Evolutionary conservation across 2,888 invertebrate species (phyloP), one percentile per base, ranked within the genome.

Genomic region (Bellardia bayeri): DNA sequence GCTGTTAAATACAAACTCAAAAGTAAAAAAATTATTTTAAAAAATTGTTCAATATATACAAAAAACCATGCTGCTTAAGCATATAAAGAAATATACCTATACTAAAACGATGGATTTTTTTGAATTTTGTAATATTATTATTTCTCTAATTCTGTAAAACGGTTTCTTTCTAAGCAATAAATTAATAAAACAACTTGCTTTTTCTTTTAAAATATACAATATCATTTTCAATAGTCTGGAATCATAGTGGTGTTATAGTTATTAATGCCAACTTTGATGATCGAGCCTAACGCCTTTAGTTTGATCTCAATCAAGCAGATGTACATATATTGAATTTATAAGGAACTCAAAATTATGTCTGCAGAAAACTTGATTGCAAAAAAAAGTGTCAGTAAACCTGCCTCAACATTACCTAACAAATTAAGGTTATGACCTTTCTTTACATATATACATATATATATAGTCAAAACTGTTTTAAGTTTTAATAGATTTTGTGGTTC

Each of bases 401-500:
- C 63, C 14, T 2, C 33, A 11, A 68, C 16, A 58, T n/a, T 49
- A 5, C 13, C 33, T 49, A 8, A 64, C 11, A 78, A 63, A 69
- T 71, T 37, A 51, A 63, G 14, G 2, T 51, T 42, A 14, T 56
- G 14, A 54, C 45, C 13, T 42, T 64, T 74, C 56, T 64, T 75
- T 56, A 72, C 54, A 56, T 40, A 40, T 63, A 11, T 33, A 49
- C 14, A 42, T 8, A 13, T 3, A 45, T 30, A 3, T 69, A 82
- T 82, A 82, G 69, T 71, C 82, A 89, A 90, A 90, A 90, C 90
- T 90, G 90, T 90, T 90, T 90, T 90, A 90, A 90, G 90, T 90
- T 90, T 90, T 90, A 89, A 87, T 23, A 51, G 8, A 75, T 58
- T 75, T 66, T 82, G 1, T 72, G 6, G n/a, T 69, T 51, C 13